phyloP scores from a whole-genome alignment of 2,797 vertebrate genomes.

The Notolepis coatsorum region DNA sequence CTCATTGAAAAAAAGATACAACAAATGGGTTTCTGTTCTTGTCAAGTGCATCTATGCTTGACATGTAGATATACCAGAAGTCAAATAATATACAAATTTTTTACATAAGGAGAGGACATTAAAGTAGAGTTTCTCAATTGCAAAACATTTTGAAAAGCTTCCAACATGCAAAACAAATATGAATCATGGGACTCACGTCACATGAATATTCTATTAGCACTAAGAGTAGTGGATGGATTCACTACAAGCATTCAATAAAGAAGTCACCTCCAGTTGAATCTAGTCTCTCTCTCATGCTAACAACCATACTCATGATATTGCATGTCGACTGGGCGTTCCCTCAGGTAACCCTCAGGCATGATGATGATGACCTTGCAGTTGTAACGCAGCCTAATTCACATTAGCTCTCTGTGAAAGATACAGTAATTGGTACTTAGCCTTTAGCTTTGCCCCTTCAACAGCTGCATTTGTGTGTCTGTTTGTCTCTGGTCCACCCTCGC shows the following conservation, averaged over 20 bases:
- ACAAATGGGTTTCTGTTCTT: constrained; percentile 43
- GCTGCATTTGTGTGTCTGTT: constrained; percentile 56
- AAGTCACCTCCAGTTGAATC: constrained; percentile 74
- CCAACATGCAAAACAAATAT: no score
- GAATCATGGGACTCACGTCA: no score
- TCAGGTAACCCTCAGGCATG: constrained; percentile 64
- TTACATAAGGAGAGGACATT: no score
- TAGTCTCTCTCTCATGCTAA: constrained; percentile 64
- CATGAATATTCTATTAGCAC: constrained; percentile 75
- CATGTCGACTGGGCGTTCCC: constrained; percentile 61
- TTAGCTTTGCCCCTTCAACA: constrained; percentile 71
- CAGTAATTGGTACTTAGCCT: constrained; percentile 74
- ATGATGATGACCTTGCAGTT: constrained; percentile 51
- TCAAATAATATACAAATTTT: no score
- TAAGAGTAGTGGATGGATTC: constrained; percentile 67
- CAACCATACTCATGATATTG: constrained; percentile 66
- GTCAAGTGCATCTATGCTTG: no score
- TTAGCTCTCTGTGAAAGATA: constrained; percentile 61
- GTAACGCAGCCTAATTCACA: constrained; percentile 55
- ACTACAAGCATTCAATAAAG: constrained; percentile 62
- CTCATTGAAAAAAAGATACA: constrained; percentile 41
- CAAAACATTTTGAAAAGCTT: no score
- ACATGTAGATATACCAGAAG: no score
- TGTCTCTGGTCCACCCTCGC: constrained; percentile 61
- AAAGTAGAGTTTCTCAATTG: no score